Percentiles rank a stretch among this genome's conserved stretches.
Conservation (phyloP, 2,888 invertebrate species). For the Pyrgus malvae region DNA sequence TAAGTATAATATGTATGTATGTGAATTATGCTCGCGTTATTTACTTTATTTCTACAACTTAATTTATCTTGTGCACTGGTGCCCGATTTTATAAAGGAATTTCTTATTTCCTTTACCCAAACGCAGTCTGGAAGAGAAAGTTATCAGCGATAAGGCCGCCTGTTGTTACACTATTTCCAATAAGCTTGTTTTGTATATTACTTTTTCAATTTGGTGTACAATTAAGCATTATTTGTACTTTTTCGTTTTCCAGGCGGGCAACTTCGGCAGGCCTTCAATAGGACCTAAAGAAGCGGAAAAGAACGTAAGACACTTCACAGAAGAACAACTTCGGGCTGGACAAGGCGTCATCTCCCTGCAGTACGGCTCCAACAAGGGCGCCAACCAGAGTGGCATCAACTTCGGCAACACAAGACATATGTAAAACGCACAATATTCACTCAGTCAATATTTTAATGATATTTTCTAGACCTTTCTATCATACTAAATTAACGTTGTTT, state of each 20-base stretch:
- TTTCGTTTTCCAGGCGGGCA: constrained; percentile 84
- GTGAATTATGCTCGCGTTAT: no score
- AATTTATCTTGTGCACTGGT: no score
- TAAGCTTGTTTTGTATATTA: no score
- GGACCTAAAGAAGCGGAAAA: constrained; percentile 98
- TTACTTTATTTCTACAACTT: no score
- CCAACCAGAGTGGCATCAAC: constrained; percentile 97
- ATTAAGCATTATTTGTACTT: not conserved
- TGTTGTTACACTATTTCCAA: no score
- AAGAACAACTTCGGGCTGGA: constrained; percentile 96
- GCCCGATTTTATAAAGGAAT: no score
- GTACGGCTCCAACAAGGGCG: constrained; percentile 98
- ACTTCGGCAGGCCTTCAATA: constrained; percentile 92
- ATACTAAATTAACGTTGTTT: constrained; percentile 3
- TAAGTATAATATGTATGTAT: no score
- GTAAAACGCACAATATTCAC: constrained; percentile 73
- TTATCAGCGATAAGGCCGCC: no score
- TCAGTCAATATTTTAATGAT: constrained; percentile 24
- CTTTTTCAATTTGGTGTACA: no score
- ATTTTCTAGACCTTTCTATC: constrained; percentile 4
- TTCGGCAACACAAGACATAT: constrained; percentile 98
- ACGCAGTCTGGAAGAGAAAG: no score
- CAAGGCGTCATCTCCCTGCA: constrained; percentile 96
- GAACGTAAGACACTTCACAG: constrained; percentile 95
- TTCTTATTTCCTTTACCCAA: no score